Base-by-base conservation (phyloP, 2,888 invertebrate genomes). In the Scaptomyza polygonia region DNA sequence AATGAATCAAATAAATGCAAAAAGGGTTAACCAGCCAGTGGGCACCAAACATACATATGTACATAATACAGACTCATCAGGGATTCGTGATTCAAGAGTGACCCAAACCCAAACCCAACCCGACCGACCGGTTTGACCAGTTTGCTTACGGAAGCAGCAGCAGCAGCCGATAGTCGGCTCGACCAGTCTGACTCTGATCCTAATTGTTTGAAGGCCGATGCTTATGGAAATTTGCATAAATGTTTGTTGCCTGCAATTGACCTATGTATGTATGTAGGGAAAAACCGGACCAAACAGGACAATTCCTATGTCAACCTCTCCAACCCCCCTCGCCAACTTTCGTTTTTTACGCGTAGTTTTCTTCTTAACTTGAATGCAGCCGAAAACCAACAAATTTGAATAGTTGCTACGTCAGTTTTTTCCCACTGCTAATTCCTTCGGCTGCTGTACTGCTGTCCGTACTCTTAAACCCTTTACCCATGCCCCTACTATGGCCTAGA, bases 41-140 rank as follows among this genome's bases (percentile, higher is more conserved):
- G 54, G n/a, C 58, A 32, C 43, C 49, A 47, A 36, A 34, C 34
- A 52, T 51, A 21, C 18, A 7, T 8, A 2, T 9, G 16, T 29
- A 34, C 42, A 52, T 51, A 30, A 9, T 3, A 29, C 12, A 5
- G 14, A 45, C 29, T 11, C 29, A 14, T 42, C 21, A 47, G 49
- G 30, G 7, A 42, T 34, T 14, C n/a, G 14, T 7, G 25, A 25
- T 25, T 5, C 2, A 36, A 61, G 27, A 30, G 51, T 39, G 51
- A 65, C 43, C 44, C 25, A 4, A 21, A 4, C 4, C 43, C 44
- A 5, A 4, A 21, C 3, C 4, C 21, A 4, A 21, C 21, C 4
- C 21, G 21, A 21, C 21, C 21, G 67, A 88, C 83, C 72, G 88
- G 83, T 83, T 87, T 87, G 83, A 88, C 83, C 72, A 79, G 86